These are phyloP conservation scores for Dreissena polymorpha DNA, from an alignment of 1,140 invertebrate species.

Conservation along the genomic window DNA sequence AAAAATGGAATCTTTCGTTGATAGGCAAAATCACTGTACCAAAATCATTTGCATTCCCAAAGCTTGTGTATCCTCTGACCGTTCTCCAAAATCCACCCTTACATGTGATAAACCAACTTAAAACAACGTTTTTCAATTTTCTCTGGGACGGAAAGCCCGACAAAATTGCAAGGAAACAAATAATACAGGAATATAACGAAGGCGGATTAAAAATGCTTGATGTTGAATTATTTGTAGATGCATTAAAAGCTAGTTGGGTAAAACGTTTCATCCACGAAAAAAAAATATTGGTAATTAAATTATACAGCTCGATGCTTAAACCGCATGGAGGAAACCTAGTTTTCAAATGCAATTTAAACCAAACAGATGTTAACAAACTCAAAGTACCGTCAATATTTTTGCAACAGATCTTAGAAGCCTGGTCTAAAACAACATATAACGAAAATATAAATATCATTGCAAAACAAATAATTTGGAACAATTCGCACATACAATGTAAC, in stretches of 20 bases:
- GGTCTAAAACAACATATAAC: no score
- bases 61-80: background rate
- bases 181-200: background rate
- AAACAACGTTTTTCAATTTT: background rate
- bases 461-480: no score
- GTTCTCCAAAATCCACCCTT: background rate
- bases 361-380: no score
- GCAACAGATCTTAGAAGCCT: no score
- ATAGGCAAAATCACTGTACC: conserved; percentile 5
- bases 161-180: background rate
- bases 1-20: conserved; percentile 12
- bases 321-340: no score
- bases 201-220: background rate
- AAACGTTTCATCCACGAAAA: background rate
- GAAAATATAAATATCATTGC: no score
- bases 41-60: conserved; percentile 11
- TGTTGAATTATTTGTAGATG: background rate
- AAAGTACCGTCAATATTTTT: no score
- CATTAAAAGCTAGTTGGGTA: background rate
- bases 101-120: background rate
- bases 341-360: no score
- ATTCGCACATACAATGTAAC: no score
- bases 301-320: no score
- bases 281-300: no score
- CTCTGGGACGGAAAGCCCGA: background rate